Base-by-base conservation (phyloP, 1,140 invertebrate species). In the Glossosoma conforme region DNA sequence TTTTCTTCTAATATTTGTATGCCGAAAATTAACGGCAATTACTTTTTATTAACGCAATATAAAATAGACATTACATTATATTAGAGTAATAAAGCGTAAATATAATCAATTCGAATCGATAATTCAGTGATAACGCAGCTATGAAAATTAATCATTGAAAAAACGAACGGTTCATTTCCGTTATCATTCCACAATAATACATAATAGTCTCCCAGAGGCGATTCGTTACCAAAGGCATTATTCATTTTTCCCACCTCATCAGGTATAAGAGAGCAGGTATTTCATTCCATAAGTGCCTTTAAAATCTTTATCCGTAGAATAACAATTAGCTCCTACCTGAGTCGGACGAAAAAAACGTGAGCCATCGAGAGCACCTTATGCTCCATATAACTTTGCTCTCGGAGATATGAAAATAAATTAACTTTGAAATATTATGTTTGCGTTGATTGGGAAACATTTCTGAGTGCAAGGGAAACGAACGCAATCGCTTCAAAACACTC, bases 371-470 rank as follows among this genome's bases (percentile, higher is more conserved):
- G 32, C 32, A 33, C 32, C 32, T 33, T 33, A 13, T 33, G 32
- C 32, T 33, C 32, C 32, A 3, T 4, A 33, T 33, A 33, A n/a
- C 32, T 3, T 4, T n/a, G n/a, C 4, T 15, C 32, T 33, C 32
- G 32, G n/a, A n/a, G n/a, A n/a, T n/a, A n/a, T n/a, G n/a, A 33
- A 33, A 33, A 33, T 15, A 33, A 33, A 33, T 33, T 33, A 33
- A 15, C 15, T 33, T 28, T 33, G n/a, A 33, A 33, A 33, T 13
- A 33, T n/a, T 15, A 15, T 33, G 32, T 33, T 33, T 33, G 32
- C 32, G 15, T 33, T 33, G 3, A 33, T 33, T 33, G 15, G 4
- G 32, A 13, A 33, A 33, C 32, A 11, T 33, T 11, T n/a, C 11
- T 13, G 15, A 33, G 32, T 33, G 32, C 11, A 33, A 33, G n/a